Base-by-base conservation (phyloP, 2,113 vertebrate species). In the cat (Felis catus) region DNA sequence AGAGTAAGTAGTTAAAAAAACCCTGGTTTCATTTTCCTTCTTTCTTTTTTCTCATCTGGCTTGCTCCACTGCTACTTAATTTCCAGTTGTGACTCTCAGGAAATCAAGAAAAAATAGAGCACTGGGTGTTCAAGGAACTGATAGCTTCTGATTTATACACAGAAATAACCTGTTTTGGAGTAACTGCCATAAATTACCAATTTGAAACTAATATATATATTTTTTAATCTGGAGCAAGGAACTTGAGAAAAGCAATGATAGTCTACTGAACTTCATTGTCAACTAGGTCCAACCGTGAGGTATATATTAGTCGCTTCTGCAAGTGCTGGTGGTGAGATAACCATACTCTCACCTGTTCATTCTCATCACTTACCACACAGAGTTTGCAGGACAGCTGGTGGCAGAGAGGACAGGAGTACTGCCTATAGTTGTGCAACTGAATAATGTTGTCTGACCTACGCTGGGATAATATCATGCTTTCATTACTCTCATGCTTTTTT, bases 371-470 rank as follows among this genome's bases (percentile, higher is more conserved):
- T 92, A 94, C 33, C 74, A 94, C 25, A 45, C 25, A 76, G 45
- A 61, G 12, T 90, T 51, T 97, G 14, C 39, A 86, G n/a, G 71
- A 90, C 88, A 97, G 87, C 63, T 97, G 74, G n/a, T 78, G 63
- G 16, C 9, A 92, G 27, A 87, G 18, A 68, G 53, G 8, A 39
- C 48, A 74, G 15, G 78, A 80, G 31, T 73, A 41, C 70, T 82
- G 63, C 63, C 71, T 81, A 87, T 63, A 45, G 21, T 68, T 92
- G 19, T 55, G 66, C 21, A 96, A 39, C 36, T 91, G 51, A 91
- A 80, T 53, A 91, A 66, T 45, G 53, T 2, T 79, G 23, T 48
- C 23, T 85, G 48, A 9, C 29, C 63, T 51, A 74, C 80, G 89
- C 48, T 76, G 13, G 29, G 48, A 89, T 80, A 76, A 94, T 92